These are phyloP conservation scores for Trissolcus brochymenae DNA, from an alignment of 2,888 invertebrate species.

Conservation along the genomic window DNA sequence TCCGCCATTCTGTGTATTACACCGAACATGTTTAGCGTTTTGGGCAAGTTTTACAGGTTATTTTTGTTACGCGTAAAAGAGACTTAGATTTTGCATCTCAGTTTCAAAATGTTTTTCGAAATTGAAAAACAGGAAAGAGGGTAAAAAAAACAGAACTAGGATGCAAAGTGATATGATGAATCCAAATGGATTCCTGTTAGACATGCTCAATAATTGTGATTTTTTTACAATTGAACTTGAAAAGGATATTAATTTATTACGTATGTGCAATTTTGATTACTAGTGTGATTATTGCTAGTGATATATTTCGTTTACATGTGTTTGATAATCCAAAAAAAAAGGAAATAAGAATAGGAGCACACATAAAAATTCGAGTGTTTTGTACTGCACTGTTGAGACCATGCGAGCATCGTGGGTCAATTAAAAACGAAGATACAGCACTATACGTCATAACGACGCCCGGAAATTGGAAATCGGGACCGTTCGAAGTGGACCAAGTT, in stretches of 20 bases:
- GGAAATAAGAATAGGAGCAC: background rate
- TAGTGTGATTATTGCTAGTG: constrained; percentile 13
- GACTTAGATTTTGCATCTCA: too few species aligned
- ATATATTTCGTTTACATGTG: constrained; percentile 6
- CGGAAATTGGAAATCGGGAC: constrained; percentile 50
- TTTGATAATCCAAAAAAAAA: too few species aligned
- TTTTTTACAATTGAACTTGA: too few species aligned
- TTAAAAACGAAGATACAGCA: constrained; percentile 7
- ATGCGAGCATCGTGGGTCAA: constrained; percentile 31
- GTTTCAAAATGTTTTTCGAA: too few species aligned
- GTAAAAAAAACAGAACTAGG: too few species aligned
- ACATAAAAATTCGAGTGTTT: constrained; percentile 1
- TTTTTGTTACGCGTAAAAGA: too few species aligned
- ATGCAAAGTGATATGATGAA: background rate
- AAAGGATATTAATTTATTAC: background rate
- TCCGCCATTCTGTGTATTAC: too few species aligned
- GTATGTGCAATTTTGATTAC: constrained; percentile 8
- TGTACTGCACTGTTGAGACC: constrained; percentile 19
- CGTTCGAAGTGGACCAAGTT: constrained; percentile 47
- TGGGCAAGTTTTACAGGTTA: too few species aligned
- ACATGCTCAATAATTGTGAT: constrained; percentile 19
- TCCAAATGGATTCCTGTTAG: constrained; percentile 5
- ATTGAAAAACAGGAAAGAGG: too few species aligned
- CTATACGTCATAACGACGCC: constrained; percentile 21
- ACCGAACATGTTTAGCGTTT: too few species aligned